Evolutionary conservation across 1,140 invertebrate species (phyloP), one percentile per base, ranked within the genome.

Genomic region (Aradophagus sp.): DNA sequence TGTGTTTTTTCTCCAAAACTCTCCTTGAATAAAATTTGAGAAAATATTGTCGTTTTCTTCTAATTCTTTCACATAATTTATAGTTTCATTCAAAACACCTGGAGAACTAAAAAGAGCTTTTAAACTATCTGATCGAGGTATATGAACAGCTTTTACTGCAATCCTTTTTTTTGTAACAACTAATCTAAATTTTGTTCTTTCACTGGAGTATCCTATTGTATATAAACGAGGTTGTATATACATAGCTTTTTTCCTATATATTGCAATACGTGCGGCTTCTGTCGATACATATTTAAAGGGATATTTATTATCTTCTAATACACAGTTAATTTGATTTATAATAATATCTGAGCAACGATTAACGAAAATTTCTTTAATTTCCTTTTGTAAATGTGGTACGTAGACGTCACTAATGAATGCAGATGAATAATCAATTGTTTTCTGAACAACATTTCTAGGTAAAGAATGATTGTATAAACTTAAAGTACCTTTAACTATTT

Each of bases 391-490:
- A 23, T 14, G 20, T 5, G 50, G 50, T 19, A 55, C 15, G 12
- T 12, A 55, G 10, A 2, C n/a, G 0, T 41, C 10, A 23, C 19
- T 36, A 15, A 56, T 44, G 15, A 44, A 44, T 14, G 15, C 7
- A 35, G 11, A 38, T 11, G 8, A 11, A 16, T 44, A 34, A 15
- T 34, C 52, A 31, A 56, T 11, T 11, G 23, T 27, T 1, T 3
- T 31, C 44, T 56, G 39, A 35, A 56, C 38, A 38, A 34, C 1
- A 26, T 44, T 56, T 27, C 39, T 15, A 7, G 52, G 31, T 17
- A 27, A 16, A 13, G 36, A 2, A 42, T 17, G 11, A 16, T n/a
- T 56, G 10, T 56, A 56, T 8, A 56, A 35, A 44, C n/a, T 27
- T 2, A 56, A 35, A 0, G 52, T 44, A 38, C 44, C 31, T 44